A percentile compares a stretch with the other conserved stretches of the same genome.
Conservation (phyloP, 2,113 vertebrate species). For the Andinoacara biseriatus region DNA sequence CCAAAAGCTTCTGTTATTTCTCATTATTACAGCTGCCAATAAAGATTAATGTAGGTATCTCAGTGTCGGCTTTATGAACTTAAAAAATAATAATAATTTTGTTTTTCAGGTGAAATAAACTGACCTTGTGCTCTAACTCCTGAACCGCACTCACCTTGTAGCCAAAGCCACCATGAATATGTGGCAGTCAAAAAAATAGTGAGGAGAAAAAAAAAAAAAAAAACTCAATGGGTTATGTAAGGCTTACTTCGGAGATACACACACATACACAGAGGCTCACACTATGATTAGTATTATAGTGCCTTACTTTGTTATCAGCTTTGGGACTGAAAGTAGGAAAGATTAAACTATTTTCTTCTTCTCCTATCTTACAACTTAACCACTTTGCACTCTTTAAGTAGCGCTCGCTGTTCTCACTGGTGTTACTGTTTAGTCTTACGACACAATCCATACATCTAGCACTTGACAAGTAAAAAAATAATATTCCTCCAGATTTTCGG, state of each 20-base stretch:
- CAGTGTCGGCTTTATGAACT: background rate
- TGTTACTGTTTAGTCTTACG: background rate
- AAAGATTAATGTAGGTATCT: background rate
- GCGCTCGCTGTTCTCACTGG: background rate
- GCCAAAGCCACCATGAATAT: too few relatives aligned
- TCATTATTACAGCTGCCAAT: background rate
- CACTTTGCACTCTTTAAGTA: background rate
- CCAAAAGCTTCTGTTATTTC: background rate
- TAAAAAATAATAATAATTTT: background rate
- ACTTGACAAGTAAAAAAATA: conserved; percentile 7
- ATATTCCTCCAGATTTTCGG: background rate
- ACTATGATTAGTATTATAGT: background rate
- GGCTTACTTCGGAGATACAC: background rate
- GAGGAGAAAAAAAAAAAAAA: background rate
- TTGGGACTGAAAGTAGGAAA: background rate
- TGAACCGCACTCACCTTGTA: background rate
- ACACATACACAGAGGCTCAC: background rate
- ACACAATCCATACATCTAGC: background rate
- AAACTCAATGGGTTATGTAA: background rate
- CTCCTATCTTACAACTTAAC: background rate
- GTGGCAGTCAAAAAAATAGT: background rate
- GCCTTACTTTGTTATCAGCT: background rate
- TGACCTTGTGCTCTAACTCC: background rate
- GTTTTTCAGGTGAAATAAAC: too few relatives aligned
- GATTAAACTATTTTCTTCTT: background rate